Evolutionary conservation across 1,140 invertebrate species (phyloP).

Genomic region (Leptestheria dahalacensis): DNA sequence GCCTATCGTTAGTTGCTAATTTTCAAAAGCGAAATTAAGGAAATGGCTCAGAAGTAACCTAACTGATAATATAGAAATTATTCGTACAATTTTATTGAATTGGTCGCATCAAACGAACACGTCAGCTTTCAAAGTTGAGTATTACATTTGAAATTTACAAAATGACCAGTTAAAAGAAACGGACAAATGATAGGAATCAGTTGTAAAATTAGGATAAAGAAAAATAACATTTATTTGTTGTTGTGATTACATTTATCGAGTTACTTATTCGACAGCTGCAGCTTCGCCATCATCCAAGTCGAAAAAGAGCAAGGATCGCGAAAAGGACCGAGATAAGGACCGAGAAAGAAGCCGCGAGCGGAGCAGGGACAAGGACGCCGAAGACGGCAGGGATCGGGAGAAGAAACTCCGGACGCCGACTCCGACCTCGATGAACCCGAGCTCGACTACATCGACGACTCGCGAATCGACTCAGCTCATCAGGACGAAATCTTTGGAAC

Average conservation of each 20-base stretch:
- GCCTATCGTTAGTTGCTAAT: too few relatives aligned
- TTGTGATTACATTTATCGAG: conserved; percentile 30
- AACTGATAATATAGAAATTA: too few relatives aligned
- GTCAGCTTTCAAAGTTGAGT: too few relatives aligned
- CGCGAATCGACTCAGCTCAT: conserved; percentile 3
- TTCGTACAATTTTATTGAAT: too few relatives aligned
- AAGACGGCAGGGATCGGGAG: conserved; percentile 5
- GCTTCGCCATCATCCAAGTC: conserved; percentile 30
- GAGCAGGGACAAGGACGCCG: conserved; percentile 3
- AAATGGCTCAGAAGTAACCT: too few relatives aligned
- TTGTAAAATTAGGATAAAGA: too few relatives aligned
- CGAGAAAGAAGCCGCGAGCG: not conserved
- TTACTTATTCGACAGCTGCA: conserved; percentile 61
- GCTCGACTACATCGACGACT: not conserved
- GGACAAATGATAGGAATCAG: too few relatives aligned
- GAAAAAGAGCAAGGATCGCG: conserved; percentile 16
- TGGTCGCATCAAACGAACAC: too few relatives aligned
- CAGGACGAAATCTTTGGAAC: conserved; percentile 14
- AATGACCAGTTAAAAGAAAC: too few relatives aligned
- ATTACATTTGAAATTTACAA: too few relatives aligned
- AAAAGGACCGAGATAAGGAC: conserved; percentile 1
- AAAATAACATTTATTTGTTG: too few relatives aligned
- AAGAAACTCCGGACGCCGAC: conserved; percentile 11
- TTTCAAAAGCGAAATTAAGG: too few relatives aligned
- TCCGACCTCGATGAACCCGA: not conserved